Evolutionary conservation across 2,888 invertebrate species (phyloP), one percentile per base, ranked within the genome.

Genomic region (Molanna angustata): DNA sequence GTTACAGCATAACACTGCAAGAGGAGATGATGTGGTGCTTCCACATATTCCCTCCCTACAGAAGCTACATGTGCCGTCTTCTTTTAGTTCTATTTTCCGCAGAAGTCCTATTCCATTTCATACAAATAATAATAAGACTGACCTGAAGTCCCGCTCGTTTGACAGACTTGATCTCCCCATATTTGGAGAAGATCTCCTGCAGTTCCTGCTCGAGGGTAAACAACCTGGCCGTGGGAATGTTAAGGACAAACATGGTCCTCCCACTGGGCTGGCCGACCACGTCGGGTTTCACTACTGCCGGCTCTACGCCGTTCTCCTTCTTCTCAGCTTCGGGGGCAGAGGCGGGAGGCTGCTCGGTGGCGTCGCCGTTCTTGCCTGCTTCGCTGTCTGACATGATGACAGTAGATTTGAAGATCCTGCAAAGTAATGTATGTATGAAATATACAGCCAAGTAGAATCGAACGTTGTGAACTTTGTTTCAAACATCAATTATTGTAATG

Each of bases 41-140:
- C n/a, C n/a, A n/a, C n/a, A n/a, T n/a, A n/a, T n/a, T n/a, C n/a
- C n/a, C n/a, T n/a, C n/a, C n/a, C n/a, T n/a, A n/a, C n/a, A n/a
- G n/a, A n/a, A n/a, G n/a, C n/a, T n/a, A n/a, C n/a, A n/a, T n/a
- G n/a, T n/a, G n/a, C n/a, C n/a, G n/a, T n/a, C n/a, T n/a, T n/a
- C n/a, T n/a, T n/a, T n/a, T n/a, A n/a, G n/a, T n/a, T n/a, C n/a
- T n/a, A n/a, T n/a, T n/a, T n/a, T 50, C 33, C 9, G 50, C 41
- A 7, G 50, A 40, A 19, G 50, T 47, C 7, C 54, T 50, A 9
- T 50, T 50, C 4, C 54, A 50, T 20, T 50, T 54, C 33, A 40
- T 16, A 40, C n/a, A 16, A 40, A 27, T 27, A 27, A 27, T 9
- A 27, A 27, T 7, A 27, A n/a, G n/a, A n/a, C n/a, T 31, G 18